A percentile compares a stretch with the other conserved stretches of the same genome.
Conservation (phyloP, 2,888 invertebrate species). For the Noctua janthe region DNA sequence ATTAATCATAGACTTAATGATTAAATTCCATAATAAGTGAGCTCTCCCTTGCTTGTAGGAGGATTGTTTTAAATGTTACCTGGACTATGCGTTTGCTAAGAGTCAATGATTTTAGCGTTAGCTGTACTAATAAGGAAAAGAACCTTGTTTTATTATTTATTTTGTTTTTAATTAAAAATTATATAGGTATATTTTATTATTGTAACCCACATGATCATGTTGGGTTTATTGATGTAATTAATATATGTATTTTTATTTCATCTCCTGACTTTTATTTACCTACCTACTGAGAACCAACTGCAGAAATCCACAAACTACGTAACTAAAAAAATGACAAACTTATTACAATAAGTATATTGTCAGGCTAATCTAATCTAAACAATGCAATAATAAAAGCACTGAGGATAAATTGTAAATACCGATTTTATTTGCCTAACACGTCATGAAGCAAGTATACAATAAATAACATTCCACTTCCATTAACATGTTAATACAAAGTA, state of each 20-base stretch:
- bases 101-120: constrained; percentile 89
- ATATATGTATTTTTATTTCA: constrained; percentile 91
- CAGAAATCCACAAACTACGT: background rate
- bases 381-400: constrained; percentile 25
- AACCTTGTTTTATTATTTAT: constrained; percentile 90
- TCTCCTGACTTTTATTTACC: constrained; percentile 77
- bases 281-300: background rate
- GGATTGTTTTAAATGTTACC: constrained; percentile 88
- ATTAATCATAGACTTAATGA: constrained; percentile 87
- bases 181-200: constrained; percentile 91
- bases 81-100: constrained; percentile 85
- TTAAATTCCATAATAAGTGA: constrained; percentile 90
- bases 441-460: constrained; percentile 67
- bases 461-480: constrained; percentile 63
- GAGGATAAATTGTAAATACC: constrained; percentile 58
- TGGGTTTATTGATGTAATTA: constrained; percentile 91
- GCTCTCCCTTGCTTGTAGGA: constrained; percentile 89
- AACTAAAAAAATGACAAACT: background rate
- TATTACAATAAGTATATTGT: background rate
- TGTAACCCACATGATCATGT: constrained; percentile 89
- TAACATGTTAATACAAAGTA: constrained; percentile 63
- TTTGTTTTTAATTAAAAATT: constrained; percentile 89
- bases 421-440: constrained; percentile 66
- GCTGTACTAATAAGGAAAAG: constrained; percentile 87
- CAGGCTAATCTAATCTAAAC: background rate